Percentiles rank a stretch among this genome's conserved stretches.
Conservation (phyloP, 1,140 invertebrate species). For the Apis cerana region DNA sequence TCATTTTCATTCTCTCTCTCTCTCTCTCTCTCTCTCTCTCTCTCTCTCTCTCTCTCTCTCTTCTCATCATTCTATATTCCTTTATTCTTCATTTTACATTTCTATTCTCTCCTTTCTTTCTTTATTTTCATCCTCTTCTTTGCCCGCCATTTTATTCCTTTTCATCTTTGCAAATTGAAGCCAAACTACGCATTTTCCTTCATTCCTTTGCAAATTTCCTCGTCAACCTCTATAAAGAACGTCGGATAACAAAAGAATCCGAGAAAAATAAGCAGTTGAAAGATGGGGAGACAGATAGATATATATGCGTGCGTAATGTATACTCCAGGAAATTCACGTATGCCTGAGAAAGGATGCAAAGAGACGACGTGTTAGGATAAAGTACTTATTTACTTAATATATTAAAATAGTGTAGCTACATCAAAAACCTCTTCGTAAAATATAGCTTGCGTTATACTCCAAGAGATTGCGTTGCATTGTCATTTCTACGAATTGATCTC, state of each 20-base stretch:
- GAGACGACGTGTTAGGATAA: slow-evolving; percentile 41
- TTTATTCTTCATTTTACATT: background rate
- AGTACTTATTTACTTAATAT: slow-evolving; percentile 21
- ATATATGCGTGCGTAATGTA: slow-evolving; percentile 14
- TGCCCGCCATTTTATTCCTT: background rate
- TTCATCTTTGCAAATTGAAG: background rate
- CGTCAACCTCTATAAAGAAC: background rate
- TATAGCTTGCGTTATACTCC: slow-evolving; percentile 24
- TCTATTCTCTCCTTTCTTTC: background rate
- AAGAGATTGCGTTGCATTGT: slow-evolving; percentile 10
- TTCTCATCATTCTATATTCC: background rate
- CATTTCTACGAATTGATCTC: background rate
- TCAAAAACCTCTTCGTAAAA: slow-evolving; percentile 42
- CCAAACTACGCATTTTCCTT: background rate
- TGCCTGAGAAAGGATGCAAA: slow-evolving; percentile 26
- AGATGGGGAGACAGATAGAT: background rate
- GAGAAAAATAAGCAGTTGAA: background rate
- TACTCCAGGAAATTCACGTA: slow-evolving; percentile 36
- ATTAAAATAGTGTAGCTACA: slow-evolving; percentile 43
- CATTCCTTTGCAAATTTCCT: background rate
- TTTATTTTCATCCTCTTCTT: background rate
- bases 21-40: no score
- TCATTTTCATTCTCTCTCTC: background rate
- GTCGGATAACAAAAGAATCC: background rate
- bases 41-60: no score